Evolutionary conservation across 1,140 invertebrate species (phyloP).

Genomic region (Sarcophaga peregrina): DNA sequence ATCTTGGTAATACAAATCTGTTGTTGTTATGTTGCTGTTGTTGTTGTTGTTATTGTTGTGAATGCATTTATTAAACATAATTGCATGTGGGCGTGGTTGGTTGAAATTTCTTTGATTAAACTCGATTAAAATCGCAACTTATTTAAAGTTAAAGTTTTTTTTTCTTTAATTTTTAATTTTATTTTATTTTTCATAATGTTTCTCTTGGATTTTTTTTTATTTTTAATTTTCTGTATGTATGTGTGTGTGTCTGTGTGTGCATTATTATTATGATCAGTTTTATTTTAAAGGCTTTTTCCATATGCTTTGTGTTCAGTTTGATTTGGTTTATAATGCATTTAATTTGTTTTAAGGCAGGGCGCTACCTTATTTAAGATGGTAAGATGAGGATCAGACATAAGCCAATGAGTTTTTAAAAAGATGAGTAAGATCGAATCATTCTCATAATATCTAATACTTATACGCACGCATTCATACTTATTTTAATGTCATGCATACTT

Average conservation of each 20-base stretch:
- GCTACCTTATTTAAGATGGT: background rate
- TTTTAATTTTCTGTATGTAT: background rate
- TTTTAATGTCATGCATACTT: no score
- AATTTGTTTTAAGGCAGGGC: constrained; percentile 30
- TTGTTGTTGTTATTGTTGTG: background rate
- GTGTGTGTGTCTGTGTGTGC: background rate
- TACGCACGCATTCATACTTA: no score
- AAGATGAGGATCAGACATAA: background rate
- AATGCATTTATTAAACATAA: constrained; percentile 65
- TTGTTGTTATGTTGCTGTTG: background rate
- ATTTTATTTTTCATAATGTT: background rate
- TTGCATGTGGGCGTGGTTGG: constrained; percentile 65
- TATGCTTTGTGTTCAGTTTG: constrained; percentile 28
- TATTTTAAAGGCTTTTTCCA: background rate
- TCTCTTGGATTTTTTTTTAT: background rate
- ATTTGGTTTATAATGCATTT: constrained; percentile 38
- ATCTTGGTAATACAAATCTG: constrained; percentile 16
- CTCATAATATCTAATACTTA: no score
- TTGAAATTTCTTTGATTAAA: constrained; percentile 66
- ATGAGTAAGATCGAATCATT: no score
- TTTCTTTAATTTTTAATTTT: background rate
- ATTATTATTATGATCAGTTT: background rate
- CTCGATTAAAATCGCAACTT: constrained; percentile 62
- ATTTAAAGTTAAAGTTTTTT: constrained; percentile 26
- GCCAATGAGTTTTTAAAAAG: no score